phyloP scores from a whole-genome alignment of 2,797 vertebrate genomes.

The Rachycentron canadum region DNA sequence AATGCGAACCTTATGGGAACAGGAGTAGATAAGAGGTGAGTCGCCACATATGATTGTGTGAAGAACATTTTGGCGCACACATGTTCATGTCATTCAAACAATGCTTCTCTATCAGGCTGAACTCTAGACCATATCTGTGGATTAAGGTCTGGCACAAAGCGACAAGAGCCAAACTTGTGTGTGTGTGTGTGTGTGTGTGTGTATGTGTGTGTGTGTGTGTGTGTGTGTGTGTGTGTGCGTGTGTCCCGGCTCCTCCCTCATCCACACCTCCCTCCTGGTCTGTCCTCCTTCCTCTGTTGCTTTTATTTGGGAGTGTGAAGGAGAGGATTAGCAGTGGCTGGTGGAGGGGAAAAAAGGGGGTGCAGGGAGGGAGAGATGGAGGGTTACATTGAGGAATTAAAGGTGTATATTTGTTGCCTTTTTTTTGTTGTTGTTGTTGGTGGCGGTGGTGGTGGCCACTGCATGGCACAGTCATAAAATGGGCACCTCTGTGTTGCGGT shows the following conservation, averaged over 20 bases:
- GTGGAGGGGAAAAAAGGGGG: conserved; percentile 20
- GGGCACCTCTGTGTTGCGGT: conserved; percentile 57
- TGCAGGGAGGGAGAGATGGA: conserved; percentile 8
- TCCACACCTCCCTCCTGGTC: background rate
- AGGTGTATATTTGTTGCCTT: conserved; percentile 48
- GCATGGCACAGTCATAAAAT: conserved; percentile 50
- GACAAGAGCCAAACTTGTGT: background rate
- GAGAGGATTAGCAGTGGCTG: conserved; percentile 64
- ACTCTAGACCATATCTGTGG: conserved; percentile 33
- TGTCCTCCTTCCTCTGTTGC: conserved; percentile 35
- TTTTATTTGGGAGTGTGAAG: conserved; percentile 69
- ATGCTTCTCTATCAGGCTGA: conserved; percentile 11
- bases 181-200: too few relatives aligned
- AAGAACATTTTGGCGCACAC: conserved; percentile 22
- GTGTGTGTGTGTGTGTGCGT: too few relatives aligned
- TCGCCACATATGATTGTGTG: background rate
- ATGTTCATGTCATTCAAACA: conserved; percentile 36
- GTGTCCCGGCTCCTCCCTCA: too few relatives aligned
- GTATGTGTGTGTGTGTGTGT: too few relatives aligned
- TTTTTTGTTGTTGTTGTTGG: conserved; percentile 31
- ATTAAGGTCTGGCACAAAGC: conserved; percentile 45
- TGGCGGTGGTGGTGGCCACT: conserved; percentile 52
- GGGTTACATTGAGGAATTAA: conserved; percentile 48
- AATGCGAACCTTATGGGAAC: background rate
- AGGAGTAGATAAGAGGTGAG: background rate